These are phyloP conservation scores for Crenuchus spilurus DNA, from an alignment of 2,797 vertebrate species.

Conservation along the genomic window DNA sequence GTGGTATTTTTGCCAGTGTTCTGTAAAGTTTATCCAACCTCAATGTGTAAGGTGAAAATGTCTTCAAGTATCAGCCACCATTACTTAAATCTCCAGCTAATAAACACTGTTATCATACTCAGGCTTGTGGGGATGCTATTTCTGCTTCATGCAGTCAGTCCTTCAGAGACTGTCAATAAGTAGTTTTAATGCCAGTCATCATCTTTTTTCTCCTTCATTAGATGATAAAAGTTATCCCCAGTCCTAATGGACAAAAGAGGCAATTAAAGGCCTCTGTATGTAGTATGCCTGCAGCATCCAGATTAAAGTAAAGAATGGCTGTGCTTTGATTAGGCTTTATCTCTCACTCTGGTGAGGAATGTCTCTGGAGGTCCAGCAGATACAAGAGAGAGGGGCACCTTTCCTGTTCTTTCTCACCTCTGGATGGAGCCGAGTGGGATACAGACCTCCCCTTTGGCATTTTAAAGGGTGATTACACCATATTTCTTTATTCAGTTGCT, in stretches of 20 bases:
- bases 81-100: neutral
- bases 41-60: neutral
- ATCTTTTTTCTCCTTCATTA: neutral
- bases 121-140: neutral
- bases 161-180: neutral
- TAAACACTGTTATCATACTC: constrained; percentile 37
- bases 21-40: no score
- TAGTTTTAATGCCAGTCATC: constrained; percentile 3
- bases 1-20: no score
- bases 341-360: neutral
- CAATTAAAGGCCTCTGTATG: constrained; percentile 17
- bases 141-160: neutral
- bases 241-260: constrained; percentile 15
- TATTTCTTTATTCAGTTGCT: no score
- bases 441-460: constrained; percentile 15
- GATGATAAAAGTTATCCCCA: constrained; percentile 1
- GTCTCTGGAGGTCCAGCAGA: constrained; percentile 2
- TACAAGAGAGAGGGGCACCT: neutral
- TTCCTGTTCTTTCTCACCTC: neutral
- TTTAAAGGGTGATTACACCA: no score
- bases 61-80: neutral
- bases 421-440: neutral
- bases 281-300: constrained; percentile 18
- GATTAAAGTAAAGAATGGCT: constrained; percentile 34
- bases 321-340: constrained; percentile 24